phyloP scores from a whole-genome alignment of 2,797 vertebrate species.

The Diceros bicornis region DNA sequence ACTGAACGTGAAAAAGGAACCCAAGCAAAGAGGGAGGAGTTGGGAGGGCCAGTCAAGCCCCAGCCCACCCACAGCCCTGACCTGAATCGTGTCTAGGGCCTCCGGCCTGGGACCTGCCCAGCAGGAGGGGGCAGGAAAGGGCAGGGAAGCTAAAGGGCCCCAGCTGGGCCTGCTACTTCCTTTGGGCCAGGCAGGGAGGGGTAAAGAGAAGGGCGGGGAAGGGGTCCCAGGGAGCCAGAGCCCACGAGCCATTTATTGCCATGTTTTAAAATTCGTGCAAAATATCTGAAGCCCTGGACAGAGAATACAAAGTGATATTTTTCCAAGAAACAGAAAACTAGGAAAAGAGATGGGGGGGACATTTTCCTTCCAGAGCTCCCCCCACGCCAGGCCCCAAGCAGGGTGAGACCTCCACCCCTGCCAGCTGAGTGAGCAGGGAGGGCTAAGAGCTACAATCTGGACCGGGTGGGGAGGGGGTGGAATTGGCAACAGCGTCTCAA shows the following conservation, averaged over 20 bases:
- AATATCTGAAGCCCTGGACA: constrained; percentile 87
- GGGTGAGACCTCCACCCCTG: constrained; percentile 71
- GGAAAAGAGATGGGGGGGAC: constrained; percentile 79
- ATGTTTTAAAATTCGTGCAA: constrained; percentile 91
- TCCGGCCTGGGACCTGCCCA: constrained; percentile 85
- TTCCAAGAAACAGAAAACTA: constrained; percentile 87
- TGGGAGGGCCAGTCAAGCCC: constrained; percentile 64
- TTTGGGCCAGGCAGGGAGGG: constrained; percentile 73
- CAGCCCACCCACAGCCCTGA: constrained; percentile 72
- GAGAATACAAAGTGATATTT: constrained; percentile 87
- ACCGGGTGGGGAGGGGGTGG: constrained; percentile 65
- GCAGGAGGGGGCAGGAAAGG: constrained; percentile 78
- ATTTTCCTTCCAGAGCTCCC: constrained; percentile 79
- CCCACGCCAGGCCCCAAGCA: constrained; percentile 77
- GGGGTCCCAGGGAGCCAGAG: constrained; percentile 85
- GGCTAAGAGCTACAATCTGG: constrained; percentile 82
- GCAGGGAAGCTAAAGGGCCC: constrained; percentile 75
- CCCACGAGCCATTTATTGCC: constrained; percentile 90
- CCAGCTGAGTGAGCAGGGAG: constrained; percentile 76
- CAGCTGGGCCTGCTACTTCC: constrained; percentile 77
- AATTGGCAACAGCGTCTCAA: constrained; percentile 83
- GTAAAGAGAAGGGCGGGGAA: constrained; percentile 73
- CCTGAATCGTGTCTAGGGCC: constrained; percentile 66
- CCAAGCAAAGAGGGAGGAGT: constrained; percentile 89
- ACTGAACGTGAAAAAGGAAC: constrained; percentile 88